Conservation (phyloP, 2,113 vertebrate genomes). For the Ahaetulla prasina region DNA sequence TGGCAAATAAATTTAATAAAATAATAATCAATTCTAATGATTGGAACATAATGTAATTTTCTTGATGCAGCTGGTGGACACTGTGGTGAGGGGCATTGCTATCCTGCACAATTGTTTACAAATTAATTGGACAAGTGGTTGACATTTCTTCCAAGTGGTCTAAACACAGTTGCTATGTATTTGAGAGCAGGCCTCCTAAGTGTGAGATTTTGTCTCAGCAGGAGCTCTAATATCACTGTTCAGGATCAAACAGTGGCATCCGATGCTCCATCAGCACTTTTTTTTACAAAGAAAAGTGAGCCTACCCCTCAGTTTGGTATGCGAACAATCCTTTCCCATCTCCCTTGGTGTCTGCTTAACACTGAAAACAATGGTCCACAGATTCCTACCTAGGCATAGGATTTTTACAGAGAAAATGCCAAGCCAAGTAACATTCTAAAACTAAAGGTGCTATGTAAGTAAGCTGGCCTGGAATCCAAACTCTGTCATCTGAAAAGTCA, state of each 20-base stretch:
- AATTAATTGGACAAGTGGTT: not conserved
- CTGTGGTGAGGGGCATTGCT: not conserved
- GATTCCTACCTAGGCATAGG: not conserved
- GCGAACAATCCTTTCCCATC: not conserved
- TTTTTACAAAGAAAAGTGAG: not conserved
- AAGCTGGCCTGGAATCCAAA: not conserved
- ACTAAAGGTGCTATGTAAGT: not conserved
- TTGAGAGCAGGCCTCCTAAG: not conserved
- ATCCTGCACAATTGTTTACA: not conserved
- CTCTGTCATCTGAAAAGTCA: not conserved
- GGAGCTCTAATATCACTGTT: slow-evolving; percentile 8
- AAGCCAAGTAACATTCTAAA: slow-evolving; percentile 1
- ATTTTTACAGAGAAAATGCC: not conserved
- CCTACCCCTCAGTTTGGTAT: not conserved
- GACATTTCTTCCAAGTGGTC: not conserved
- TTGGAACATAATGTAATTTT: not conserved
- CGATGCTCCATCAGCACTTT: not conserved
- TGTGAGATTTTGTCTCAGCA: slow-evolving; percentile 9
- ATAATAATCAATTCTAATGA: not conserved
- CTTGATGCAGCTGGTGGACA: no score
- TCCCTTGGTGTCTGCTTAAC: not conserved
- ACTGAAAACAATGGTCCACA: not conserved
- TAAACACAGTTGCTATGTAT: not conserved
- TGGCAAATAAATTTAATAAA: not conserved
- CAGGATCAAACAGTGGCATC: slow-evolving; percentile 9